Evolutionary conservation across 2,797 vertebrate genomes (phyloP).

Genomic region (Zalophus californianus): DNA sequence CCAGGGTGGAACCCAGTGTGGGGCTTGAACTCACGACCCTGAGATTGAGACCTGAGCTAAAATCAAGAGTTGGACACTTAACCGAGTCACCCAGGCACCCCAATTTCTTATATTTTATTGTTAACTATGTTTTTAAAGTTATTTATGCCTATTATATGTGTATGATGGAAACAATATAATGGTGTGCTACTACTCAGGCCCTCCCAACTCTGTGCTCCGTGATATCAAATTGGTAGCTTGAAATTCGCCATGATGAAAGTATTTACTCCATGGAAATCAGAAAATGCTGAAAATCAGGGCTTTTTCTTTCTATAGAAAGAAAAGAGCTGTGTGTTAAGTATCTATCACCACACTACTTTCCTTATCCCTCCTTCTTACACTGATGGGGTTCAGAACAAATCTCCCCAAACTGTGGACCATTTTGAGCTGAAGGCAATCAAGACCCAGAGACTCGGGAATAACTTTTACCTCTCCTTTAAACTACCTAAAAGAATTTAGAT

Average conservation of each 20-base stretch:
- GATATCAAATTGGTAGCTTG: not conserved
- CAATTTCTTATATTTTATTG: not conserved
- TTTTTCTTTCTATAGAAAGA: not conserved
- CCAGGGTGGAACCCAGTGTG: not conserved
- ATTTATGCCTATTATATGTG: not conserved
- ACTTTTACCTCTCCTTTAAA: not conserved
- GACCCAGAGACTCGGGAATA: not conserved
- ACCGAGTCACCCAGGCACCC: not conserved
- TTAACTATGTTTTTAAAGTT: not conserved
- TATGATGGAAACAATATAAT: not conserved
- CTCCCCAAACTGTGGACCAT: not conserved
- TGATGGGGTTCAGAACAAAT: not conserved
- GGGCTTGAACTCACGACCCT: not conserved
- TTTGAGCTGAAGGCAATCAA: not conserved
- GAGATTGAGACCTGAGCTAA: not conserved
- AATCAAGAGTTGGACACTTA: not conserved
- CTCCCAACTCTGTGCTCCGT: not conserved
- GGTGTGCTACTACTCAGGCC: rapidly evolving
- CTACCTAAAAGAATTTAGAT: not conserved
- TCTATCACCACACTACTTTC: not conserved
- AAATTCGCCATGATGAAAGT: not conserved
- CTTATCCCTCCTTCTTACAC: not conserved
- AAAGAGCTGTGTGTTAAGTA: not conserved
- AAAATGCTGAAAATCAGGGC: not conserved
- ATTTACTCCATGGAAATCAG: not conserved